phyloP scores from a whole-genome alignment of 2,888 invertebrate genomes.

The Fragum whitleyi region DNA sequence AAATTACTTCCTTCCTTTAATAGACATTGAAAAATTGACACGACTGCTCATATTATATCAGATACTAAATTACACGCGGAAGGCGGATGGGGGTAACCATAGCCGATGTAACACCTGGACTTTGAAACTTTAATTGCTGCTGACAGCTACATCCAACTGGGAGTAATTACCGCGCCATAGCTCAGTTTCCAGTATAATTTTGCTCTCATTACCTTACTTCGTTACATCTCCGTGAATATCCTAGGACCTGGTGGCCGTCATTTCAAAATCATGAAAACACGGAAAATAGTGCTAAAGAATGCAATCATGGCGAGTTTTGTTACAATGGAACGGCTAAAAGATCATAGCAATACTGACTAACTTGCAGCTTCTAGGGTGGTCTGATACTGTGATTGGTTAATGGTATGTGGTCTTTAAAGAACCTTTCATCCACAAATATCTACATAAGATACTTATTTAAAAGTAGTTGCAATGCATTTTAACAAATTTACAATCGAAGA shows the following conservation, averaged over 20 bases:
- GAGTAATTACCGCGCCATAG: constrained; percentile 47
- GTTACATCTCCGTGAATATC: constrained; percentile 2
- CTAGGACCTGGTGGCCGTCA: constrained; percentile 15
- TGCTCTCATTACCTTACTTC: constrained; percentile 26
- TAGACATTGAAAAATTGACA: constrained; percentile 6
- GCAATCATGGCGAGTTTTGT: constrained; percentile 5
- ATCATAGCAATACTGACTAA: not conserved
- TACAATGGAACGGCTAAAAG: not conserved
- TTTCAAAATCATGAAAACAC: constrained; percentile 18
- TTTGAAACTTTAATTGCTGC: constrained; percentile 54
- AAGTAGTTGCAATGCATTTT: no score
- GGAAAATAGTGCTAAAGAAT: not conserved
- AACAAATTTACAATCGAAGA: no score
- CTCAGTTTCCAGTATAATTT: constrained; percentile 54
- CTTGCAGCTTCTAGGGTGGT: not conserved
- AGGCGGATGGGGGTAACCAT: constrained; percentile 14
- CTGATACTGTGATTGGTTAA: not conserved
- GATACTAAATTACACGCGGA: constrained; percentile 6
- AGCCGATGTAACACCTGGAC: constrained; percentile 51
- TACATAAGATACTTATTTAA: no score
- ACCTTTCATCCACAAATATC: no score
- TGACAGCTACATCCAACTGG: constrained; percentile 53
- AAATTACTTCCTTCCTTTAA: no score
- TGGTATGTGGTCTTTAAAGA: not conserved
- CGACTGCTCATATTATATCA: constrained; percentile 10